Conservation (phyloP, 2,113 vertebrate genomes). For the Ictalurus furcatus region DNA sequence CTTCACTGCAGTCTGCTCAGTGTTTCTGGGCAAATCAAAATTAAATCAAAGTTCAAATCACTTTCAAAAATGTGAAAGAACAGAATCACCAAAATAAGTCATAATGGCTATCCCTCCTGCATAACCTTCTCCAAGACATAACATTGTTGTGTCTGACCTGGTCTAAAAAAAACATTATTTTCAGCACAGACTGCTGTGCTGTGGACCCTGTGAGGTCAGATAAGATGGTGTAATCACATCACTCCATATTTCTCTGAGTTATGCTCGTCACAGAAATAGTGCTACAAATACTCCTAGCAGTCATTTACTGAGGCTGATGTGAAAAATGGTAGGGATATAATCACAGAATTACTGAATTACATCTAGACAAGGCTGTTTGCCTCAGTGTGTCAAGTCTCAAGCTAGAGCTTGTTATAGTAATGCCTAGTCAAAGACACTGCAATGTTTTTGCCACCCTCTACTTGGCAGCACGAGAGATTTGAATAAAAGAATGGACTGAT, state of each 20-base stretch:
- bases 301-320: constrained; percentile 6
- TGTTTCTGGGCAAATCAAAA: background rate
- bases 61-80: background rate
- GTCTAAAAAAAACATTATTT: background rate
- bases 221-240: constrained; percentile 2
- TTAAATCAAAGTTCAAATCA: background rate
- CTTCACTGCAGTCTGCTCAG: background rate
- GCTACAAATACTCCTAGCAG: constrained; percentile 1
- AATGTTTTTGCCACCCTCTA: background rate
- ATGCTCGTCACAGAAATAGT: constrained; percentile 7
- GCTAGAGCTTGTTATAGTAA: constrained; percentile 16
- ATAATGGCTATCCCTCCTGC: background rate
- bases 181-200: background rate
- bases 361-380: background rate
- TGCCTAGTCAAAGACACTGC: background rate
- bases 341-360: constrained; percentile 24
- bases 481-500: background rate
- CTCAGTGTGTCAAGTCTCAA: constrained; percentile 20
- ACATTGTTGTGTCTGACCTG: background rate
- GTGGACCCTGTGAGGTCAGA: background rate
- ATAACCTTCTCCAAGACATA: background rate
- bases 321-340: background rate
- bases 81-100: background rate
- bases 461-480: constrained; percentile 5
- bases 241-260: background rate